Evolutionary conservation across 2,797 vertebrate genomes (phyloP), one percentile per base, ranked within the genome.

Genomic region (Sebastes taczanowskii): DNA sequence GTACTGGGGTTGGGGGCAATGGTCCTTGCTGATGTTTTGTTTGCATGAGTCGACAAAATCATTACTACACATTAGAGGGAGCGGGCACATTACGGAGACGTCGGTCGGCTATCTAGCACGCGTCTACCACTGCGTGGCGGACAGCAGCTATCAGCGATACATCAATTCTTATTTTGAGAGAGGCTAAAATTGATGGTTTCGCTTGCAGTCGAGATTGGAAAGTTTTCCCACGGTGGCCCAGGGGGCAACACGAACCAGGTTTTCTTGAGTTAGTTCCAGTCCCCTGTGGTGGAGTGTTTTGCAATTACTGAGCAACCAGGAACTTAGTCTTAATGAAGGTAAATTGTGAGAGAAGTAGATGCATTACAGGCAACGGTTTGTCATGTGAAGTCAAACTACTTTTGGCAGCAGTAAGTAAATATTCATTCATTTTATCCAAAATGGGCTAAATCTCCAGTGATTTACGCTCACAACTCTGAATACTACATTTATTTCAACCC

Each of bases 31-130:
- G 74, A 83, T 81, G 76, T 68, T 80, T 69, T 83, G 80, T 82
- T 85, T 84, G 81, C 80, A 79, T 83, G 75, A 82, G 64, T 86
- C 74, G 73, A 55, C 68, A 82, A 77, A 84, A 84, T 88, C 86
- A 89, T 91, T 88, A 82, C 25, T 13, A 71, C 67, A 76, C 67
- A 62, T 72, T 78, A 80, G 62, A 71, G 42, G 55, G 46, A 78
- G 30, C 62, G 9, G 62, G 38, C 38, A 67, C 77, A 85, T 81
- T 82, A 75, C 7, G 1, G 35, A 35, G 46, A 64, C 68, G 30
- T 53, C 23, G 67, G 59, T 42, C 23, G 25, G 78, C 67, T 61
- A 34, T 82, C 70, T 4, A 14, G 49, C 30, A 23, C 7, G 38
- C 27, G 27, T 74, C 70, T 38, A 34, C 49, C 20, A 14, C 69